Base-by-base conservation (phyloP, 2,113 vertebrate genomes). In the Nerophis ophidion region DNA sequence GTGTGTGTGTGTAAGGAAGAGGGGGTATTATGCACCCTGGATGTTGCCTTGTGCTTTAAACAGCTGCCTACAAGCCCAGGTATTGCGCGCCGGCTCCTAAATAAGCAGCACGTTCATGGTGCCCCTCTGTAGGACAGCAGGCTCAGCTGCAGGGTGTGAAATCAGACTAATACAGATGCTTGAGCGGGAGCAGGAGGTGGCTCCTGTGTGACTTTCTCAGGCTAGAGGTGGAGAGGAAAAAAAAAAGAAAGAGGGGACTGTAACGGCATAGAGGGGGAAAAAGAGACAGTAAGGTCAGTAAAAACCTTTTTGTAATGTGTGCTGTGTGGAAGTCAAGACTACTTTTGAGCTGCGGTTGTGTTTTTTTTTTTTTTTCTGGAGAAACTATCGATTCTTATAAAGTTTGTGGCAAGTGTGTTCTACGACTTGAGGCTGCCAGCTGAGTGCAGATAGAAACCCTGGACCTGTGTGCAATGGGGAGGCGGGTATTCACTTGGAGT, bases 21-120 rank as follows among this genome's bases (percentile, higher is more conserved):
- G 36, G 35, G 81, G 85, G 87, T 87, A 89, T 89, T 90, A 89
- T 91, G 86, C 88, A 87, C 85, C 84, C 81, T 90, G 86, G 87
- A 90, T 91, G 87, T 88, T 89, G 87, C 87, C 88, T 90, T 75
- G 74, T 89, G 86, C 86, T 89, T 87, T 90, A 90, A 90, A 85
- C 89, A 89, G 89, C 83, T 81, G 82, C 81, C 84, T 88, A 87
- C 82, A 81, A 89, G 82, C 86, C 75, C 88, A 91, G 89, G 90
- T 91, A 90, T 77, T 76, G 85, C 40, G 76, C 71, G 83, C 80
- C 76, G 81, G 87, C 89, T 89, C 88, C 89, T 90, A 88, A 89
- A 90, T 90, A 91, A 89, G 86, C 86, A 90, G 86, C 85, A 81
- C 83, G 83, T 86, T 88, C 83, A 87, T 42, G 54, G 10, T 16